Evolutionary conservation across 2,888 invertebrate species (phyloP), one percentile per base, ranked within the genome.

Genomic region (Drosophila niveifrons): DNA sequence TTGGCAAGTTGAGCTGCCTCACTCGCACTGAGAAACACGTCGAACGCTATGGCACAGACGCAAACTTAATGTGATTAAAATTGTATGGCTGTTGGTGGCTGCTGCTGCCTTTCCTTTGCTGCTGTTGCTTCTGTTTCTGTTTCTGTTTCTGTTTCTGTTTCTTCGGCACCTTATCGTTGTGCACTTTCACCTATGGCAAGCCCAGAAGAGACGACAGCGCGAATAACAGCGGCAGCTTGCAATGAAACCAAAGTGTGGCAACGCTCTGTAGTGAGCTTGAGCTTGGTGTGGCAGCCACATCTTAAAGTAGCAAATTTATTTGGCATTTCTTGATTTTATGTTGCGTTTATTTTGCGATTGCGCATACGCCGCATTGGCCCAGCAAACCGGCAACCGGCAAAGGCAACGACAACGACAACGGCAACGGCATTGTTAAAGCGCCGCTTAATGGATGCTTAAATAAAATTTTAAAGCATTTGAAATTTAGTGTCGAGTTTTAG

Each of bases 51-150:
- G 55, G 51, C 64, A 34, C 61, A 66, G 73, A 66, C 69, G 69
- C 71, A 67, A 88, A 83, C 88, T 85, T 83, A 83, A 83, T 83
- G 83, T 83, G 83, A 83, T 83, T 83, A 83, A 88, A 83, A 83
- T 83, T 83, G 87, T 88, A 83, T 82, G 86, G 80, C 64, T 68
- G 74, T 56, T 61, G 70, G 70, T 48, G 63, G 70, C 34, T 59
- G 58, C 43, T 44, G 44, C 11, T 53, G 10, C 23, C n/a, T 4
- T 23, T 2, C 50, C 17, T 34, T 34, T 34, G 2, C 13, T 52
- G 28, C 53, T 29, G 4, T 17, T n/a, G 7, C 2, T n/a, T 7
- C 17, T 11, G 10, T 6, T 34, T 10, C 7, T 28, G 8, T 1
- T n/a, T 11, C 17, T 11, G 10, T 4, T 34, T 9, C 6, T 28